Evolutionary conservation across 2,113 vertebrate species (phyloP), one percentile per base, ranked within the genome.

Genomic region (Montifringilla adamsi): DNA sequence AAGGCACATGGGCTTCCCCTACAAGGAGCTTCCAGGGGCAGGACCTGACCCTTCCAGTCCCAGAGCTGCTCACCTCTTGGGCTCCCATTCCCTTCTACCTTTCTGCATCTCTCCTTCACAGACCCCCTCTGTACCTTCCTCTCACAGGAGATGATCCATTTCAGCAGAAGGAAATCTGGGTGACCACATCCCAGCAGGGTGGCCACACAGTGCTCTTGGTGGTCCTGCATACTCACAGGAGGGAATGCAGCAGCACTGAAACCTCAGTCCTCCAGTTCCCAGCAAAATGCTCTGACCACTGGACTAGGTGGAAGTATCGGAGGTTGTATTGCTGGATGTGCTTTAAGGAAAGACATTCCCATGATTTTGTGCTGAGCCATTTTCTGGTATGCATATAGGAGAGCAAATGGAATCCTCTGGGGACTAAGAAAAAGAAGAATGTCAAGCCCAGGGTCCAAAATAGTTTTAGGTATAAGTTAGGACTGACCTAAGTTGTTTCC

Each of bases 201-300:
- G 49, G 55, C 49, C 19, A 55, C 44, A 27, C 11, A 33, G 14
- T 0, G 0, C 70, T 50, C 43, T 43, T 55, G 49, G 53, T 31
- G 53, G 39, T 47, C 24, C 70, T 41, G 28, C 15, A 8, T 4
- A 30, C 69, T 47, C 8, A 9, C 6, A 6, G 56, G 12, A 74
- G 30, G 19, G 60, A 50, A 58, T 39, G 16, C 0, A 2, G 18
- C 1, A 7, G 10, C 44, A 39, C 0, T 76, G 52, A 55, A n/a
- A 24, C n/a, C 31, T 70, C 35, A 17, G 5, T 80, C 35, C 30
- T 84, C 55, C 53, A 52, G 20, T 46, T 24, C 35, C 26, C 69
- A 82, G 22, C 2, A 92, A 88, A 88, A 66, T 44, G 13, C 37
- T 52, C 24, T 56, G 24, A 44, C 2, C 12, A 17, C 35, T 77